A percentile compares a stretch with the other conserved stretches of the same genome.
These are phyloP conservation scores for Neopelma chrysocephalum DNA, from an alignment of 2,797 vertebrate genomes.

Conservation along the genomic window DNA sequence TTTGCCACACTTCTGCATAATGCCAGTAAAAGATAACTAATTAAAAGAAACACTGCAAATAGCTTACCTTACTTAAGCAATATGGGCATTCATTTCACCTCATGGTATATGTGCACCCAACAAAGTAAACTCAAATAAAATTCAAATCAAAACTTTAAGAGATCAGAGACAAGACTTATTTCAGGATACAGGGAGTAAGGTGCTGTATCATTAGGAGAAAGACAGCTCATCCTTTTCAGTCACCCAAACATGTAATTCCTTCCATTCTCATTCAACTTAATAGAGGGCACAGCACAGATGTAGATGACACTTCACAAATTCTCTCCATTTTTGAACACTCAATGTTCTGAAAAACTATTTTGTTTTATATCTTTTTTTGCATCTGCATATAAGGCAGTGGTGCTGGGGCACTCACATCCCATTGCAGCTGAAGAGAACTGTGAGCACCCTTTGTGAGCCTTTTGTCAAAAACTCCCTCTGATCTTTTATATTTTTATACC, in stretches of 20 bases:
- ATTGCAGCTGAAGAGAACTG: background rate
- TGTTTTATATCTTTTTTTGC: background rate
- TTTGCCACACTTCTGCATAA: background rate
- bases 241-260: slow-evolving; percentile 44
- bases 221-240: background rate
- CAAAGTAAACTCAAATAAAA: background rate
- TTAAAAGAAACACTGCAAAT: slow-evolving; percentile 19
- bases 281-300: slow-evolving; percentile 1
- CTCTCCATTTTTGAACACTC: background rate
- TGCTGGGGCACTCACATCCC: background rate
- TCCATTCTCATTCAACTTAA: slow-evolving; percentile 27
- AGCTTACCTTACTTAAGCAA: background rate
- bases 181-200: background rate
- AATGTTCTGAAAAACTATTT: background rate
- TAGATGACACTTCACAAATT: slow-evolving; percentile 19
- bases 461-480: background rate
- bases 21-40: background rate
- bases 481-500: background rate
- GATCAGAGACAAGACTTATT: slow-evolving; percentile 4
- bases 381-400: background rate
- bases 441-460: background rate
- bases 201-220: background rate
- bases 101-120: background rate
- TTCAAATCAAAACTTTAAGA: background rate
- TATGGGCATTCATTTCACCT: background rate